A percentile compares a stretch with the other conserved stretches of the same genome.
Conservation (phyloP, 2,797 vertebrate genomes). For the Poecile montanus region DNA sequence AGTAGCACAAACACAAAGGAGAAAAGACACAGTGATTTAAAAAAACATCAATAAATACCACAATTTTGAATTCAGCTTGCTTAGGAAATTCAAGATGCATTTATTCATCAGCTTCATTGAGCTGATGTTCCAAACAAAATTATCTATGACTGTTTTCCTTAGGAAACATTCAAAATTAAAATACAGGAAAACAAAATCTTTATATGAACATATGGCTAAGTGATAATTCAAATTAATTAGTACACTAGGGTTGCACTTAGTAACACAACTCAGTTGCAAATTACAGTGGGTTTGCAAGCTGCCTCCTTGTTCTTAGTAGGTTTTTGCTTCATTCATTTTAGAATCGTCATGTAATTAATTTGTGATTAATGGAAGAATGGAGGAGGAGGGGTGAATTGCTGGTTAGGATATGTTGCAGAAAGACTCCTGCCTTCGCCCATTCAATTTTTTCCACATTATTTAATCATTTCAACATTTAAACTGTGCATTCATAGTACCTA, state of each 20-base stretch:
- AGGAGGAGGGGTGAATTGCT: neutral
- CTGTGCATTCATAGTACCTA: neutral
- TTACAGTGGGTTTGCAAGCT: neutral
- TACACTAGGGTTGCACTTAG: neutral
- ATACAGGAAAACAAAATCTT: constrained; percentile 12
- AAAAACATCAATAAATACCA: neutral
- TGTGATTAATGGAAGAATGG: neutral
- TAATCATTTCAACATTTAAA: constrained; percentile 12
- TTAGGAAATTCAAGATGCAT: constrained; percentile 7
- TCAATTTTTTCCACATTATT: neutral
- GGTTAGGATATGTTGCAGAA: neutral
- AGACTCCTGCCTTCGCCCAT: neutral
- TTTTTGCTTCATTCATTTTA: constrained; percentile 10
- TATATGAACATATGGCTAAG: neutral
- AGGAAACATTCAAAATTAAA: constrained; percentile 24
- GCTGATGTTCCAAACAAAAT: constrained; percentile 17
- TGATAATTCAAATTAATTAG: constrained; percentile 45
- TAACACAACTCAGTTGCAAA: constrained; percentile 25
- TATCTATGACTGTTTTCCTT: neutral
- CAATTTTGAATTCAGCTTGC: constrained; percentile 5
- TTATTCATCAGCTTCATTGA: constrained; percentile 25
- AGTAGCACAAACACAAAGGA: constrained; percentile 3
- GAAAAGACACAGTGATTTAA: neutral
- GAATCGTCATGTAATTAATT: neutral
- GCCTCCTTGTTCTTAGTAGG: neutral